Evolutionary conservation across 2,113 vertebrate genomes (phyloP), one percentile per base, ranked within the genome.

Genomic region (Ciconia boyciana): DNA sequence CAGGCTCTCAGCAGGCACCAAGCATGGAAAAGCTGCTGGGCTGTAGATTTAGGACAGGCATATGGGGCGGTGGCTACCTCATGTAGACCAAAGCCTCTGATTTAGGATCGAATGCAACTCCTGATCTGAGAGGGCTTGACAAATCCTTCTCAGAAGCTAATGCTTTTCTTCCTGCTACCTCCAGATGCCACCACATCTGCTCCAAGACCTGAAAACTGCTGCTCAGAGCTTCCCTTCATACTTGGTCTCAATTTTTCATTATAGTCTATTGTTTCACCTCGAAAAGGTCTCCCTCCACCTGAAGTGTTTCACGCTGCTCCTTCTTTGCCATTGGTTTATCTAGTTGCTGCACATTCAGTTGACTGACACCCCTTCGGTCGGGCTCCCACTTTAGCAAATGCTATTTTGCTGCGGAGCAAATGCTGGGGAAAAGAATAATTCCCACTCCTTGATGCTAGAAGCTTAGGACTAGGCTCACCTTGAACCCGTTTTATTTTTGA

Each of bases 51-150:
- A 72, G 65, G 57, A 58, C 29, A 64, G n/a, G 55, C 10, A 2
- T 28, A 22, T 3, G 0, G 0, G 44, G 54, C 1, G 5, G n/a
- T 69, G 48, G 36, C 60, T 43, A 25, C 34, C 11, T 76, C 39
- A 12, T 2, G 11, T 5, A 65, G 52, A 52, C 17, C 48, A 65
- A 64, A 83, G 19, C 52, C 48, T 80, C 39, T 54, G 32, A 55
- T 52, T 72, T 65, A 80, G 46, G 68, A 68, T 25, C 3, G 1
- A 80, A 69, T 32, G 68, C 83, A 89, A 10, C 14, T 74, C 36
- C 36, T 51, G 64, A 66, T 25, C 46, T 36, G 34, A 91, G 64
- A 83, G 44, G 10, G 46, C 22, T 41, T 74, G 54, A 76, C 0
- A 0, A 80, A n/a, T n/a, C 16, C 71, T 58, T 17, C 58, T 55